A percentile compares a stretch with the other conserved stretches of the same genome.
phyloP scores from a whole-genome alignment of 2,888 invertebrate species.

The Drosophila mayaguana region DNA sequence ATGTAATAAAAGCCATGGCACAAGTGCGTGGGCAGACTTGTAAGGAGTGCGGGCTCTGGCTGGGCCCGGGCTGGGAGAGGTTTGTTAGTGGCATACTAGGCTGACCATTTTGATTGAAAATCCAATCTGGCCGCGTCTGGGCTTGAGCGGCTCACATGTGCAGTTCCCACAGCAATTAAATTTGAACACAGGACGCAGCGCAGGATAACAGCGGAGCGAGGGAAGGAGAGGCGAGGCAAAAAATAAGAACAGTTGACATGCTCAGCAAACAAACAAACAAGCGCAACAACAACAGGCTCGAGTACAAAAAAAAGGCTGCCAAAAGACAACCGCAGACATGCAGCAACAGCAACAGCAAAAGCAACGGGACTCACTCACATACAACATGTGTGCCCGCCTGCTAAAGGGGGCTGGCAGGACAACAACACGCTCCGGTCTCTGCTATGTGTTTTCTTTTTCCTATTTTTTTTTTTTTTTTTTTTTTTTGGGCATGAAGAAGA shows the following conservation, averaged over 20 bases:
- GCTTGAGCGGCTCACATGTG: constrained; percentile 82
- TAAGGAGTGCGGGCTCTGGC: background rate
- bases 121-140: constrained; percentile 70
- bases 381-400: constrained; percentile 56
- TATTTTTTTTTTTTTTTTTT: constrained; percentile 25
- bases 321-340: constrained; percentile 79
- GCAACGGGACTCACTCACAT: constrained; percentile 32
- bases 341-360: constrained; percentile 38
- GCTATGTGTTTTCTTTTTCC: constrained; percentile 36
- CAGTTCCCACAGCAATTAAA: constrained; percentile 85
- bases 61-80: background rate
- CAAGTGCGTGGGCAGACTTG: background rate
- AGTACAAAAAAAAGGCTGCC: constrained; percentile 51
- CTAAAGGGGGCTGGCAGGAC: constrained; percentile 27
- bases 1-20: constrained; percentile 41
- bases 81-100: constrained; percentile 35
- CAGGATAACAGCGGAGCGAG: constrained; percentile 54
- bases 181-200: constrained; percentile 72
- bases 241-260: constrained; percentile 65
- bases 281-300: constrained; percentile 37
- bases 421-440: constrained; percentile 58
- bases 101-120: constrained; percentile 78
- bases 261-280: constrained; percentile 73
- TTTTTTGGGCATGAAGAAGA: constrained; percentile 68
- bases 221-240: background rate